phyloP scores from a whole-genome alignment of 2,888 invertebrate genomes.

The Biston stratarius region DNA sequence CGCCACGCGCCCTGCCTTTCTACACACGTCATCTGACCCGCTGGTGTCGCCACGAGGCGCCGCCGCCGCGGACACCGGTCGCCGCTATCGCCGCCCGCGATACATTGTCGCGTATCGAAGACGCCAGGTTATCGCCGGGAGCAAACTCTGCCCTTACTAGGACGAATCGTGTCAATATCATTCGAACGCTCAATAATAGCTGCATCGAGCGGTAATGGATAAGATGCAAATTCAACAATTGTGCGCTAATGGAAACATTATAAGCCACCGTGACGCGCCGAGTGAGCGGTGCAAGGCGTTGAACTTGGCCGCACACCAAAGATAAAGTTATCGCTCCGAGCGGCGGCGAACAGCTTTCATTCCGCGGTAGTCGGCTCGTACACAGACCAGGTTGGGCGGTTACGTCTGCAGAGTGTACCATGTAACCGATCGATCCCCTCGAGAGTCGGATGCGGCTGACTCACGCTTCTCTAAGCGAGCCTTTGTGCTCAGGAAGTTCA shows the following conservation, averaged over 20 bases:
- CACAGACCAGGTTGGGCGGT: constrained; percentile 26
- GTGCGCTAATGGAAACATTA: not conserved
- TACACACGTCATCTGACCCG: constrained; percentile 63
- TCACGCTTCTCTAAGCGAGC: constrained; percentile 24
- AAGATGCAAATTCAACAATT: not conserved
- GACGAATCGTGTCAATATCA: too few relatives aligned
- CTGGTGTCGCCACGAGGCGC: constrained; percentile 50
- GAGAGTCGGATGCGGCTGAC: constrained; percentile 28
- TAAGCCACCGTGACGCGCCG: constrained; percentile 14
- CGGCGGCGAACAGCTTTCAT: constrained; percentile 14
- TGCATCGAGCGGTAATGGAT: not conserved
- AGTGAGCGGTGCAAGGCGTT: constrained; percentile 9
- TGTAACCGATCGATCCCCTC: constrained; percentile 21
- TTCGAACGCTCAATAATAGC: not conserved
- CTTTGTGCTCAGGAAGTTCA: constrained; percentile 30
- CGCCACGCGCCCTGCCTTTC: constrained; percentile 57
- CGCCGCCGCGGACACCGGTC: constrained; percentile 33
- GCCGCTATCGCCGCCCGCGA: constrained; percentile 10
- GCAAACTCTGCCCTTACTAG: not conserved
- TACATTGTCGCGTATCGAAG: constrained; percentile 12
- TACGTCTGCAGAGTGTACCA: constrained; percentile 22
- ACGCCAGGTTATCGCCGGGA: constrained; percentile 31
- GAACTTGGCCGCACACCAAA: constrained; percentile 25
- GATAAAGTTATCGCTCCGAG: constrained; percentile 34
- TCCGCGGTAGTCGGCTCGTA: constrained; percentile 5